Conservation (phyloP, 2,888 invertebrate species). For the Tridacna gigas region DNA sequence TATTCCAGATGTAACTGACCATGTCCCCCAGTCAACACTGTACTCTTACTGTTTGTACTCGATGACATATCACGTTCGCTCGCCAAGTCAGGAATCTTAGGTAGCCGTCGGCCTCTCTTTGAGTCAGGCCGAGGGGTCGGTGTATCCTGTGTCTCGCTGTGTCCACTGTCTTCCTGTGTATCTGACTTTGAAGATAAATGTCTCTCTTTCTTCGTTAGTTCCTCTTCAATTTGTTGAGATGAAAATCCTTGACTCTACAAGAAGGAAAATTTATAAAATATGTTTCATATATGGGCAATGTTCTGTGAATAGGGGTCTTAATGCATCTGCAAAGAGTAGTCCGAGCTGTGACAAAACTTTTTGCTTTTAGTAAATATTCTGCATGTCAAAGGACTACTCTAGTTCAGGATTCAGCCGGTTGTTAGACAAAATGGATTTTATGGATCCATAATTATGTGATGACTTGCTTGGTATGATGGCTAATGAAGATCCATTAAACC, state of each 20-base stretch:
- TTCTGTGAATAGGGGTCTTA: not conserved
- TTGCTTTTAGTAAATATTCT: too few relatives aligned
- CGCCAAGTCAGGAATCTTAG: slow-evolving; percentile 68
- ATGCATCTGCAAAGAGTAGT: not conserved
- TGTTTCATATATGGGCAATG: not conserved
- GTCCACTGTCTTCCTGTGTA: slow-evolving; percentile 11
- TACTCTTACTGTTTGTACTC: slow-evolving; percentile 47
- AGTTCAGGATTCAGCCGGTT: too few relatives aligned
- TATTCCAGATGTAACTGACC: slow-evolving; percentile 94
- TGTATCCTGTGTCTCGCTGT: slow-evolving; percentile 22
- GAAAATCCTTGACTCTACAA: slow-evolving; percentile 18
- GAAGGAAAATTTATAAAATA: too few relatives aligned
- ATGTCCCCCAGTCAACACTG: slow-evolving; percentile 85
- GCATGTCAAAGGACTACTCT: too few relatives aligned
- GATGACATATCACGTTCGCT: slow-evolving; percentile 65
- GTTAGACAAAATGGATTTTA: too few relatives aligned
- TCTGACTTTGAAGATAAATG: not conserved
- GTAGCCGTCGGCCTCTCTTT: slow-evolving; percentile 64
- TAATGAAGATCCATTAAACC: too few relatives aligned
- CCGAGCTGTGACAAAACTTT: too few relatives aligned
- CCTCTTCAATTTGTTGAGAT: slow-evolving; percentile 14
- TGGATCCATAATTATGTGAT: too few relatives aligned
- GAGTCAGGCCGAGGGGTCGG: slow-evolving; percentile 11
- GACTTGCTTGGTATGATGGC: too few relatives aligned
- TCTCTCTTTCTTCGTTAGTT: slow-evolving; percentile 1